Evolutionary conservation across 2,113 vertebrate genomes (phyloP).

Genomic region (Erinaceus europaeus): DNA sequence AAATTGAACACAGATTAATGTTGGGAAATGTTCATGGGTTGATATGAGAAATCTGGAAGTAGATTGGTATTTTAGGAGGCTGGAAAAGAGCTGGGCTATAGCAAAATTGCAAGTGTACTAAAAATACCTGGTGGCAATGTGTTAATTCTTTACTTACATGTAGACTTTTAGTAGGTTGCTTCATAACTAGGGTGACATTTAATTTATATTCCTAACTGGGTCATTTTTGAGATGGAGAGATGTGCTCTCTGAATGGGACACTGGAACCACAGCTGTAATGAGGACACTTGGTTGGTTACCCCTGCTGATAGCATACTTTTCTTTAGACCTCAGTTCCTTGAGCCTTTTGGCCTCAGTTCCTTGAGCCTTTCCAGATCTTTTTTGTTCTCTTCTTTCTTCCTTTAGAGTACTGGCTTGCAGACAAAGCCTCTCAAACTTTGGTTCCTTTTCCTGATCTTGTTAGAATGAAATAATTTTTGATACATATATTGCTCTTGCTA

Average conservation of each 20-base stretch:
- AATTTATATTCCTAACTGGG: conserved; percentile 38
- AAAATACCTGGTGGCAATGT: neutral
- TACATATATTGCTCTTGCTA: neutral
- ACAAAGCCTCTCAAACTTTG: neutral
- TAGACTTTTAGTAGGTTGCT: conserved; percentile 46
- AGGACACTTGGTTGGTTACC: neutral
- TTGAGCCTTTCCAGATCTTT: neutral
- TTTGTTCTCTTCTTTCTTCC: neutral
- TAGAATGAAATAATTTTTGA: conserved; percentile 39
- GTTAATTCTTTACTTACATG: conserved; percentile 13
- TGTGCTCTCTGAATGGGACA: neutral
- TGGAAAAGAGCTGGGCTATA: neutral
- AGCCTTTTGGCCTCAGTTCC: neutral
- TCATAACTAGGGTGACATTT: conserved; percentile 10
- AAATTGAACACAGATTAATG: neutral
- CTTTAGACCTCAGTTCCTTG: too few relatives aligned
- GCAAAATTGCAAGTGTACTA: neutral
- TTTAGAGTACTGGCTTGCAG: neutral
- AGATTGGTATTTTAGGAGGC: neutral
- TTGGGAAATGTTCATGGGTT: neutral
- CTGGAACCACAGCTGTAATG: neutral
- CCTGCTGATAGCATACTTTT: conserved; percentile 18
- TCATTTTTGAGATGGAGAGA: conserved; percentile 30
- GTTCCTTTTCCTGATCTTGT: conserved; percentile 15
- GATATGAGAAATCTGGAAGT: neutral